Evolutionary conservation across 2,797 vertebrate species (phyloP).

Genomic region (Eupleurogrammus muticus): DNA sequence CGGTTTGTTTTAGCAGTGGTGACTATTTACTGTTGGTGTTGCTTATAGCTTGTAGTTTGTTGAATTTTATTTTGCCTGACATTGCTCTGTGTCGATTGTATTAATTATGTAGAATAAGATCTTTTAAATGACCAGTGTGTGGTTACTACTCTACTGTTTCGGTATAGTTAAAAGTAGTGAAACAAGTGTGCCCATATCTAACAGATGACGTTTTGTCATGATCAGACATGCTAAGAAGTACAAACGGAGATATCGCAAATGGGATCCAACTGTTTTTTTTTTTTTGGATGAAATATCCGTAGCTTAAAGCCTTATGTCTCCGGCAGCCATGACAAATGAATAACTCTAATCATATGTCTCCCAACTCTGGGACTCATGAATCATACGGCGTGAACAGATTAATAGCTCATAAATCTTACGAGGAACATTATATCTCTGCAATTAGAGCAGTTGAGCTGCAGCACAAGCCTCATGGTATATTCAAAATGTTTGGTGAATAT

Average conservation of each 20-base stretch:
- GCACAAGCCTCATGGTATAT: slow-evolving; percentile 81
- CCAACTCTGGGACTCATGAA: slow-evolving; percentile 76
- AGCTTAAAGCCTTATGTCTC: slow-evolving; percentile 64
- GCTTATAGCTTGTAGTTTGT: slow-evolving; percentile 15
- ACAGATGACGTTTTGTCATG: slow-evolving; percentile 21
- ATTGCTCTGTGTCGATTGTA: background rate
- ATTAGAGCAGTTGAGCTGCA: slow-evolving; percentile 72
- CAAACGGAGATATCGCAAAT: slow-evolving; percentile 21
- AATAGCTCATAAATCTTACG: slow-evolving; percentile 81
- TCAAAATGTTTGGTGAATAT: slow-evolving; percentile 82
- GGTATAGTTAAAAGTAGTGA: slow-evolving; percentile 8
- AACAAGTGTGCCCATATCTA: slow-evolving; percentile 25
- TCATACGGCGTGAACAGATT: slow-evolving; percentile 78
- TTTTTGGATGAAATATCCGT: slow-evolving; percentile 65
- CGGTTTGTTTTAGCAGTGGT: background rate
- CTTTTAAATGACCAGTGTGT: slow-evolving; percentile 15
- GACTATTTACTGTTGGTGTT: background rate
- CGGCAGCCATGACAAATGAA: slow-evolving; percentile 76
- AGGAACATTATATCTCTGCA: slow-evolving; percentile 78
- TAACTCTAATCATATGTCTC: slow-evolving; percentile 79
- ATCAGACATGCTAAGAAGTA: slow-evolving; percentile 21
- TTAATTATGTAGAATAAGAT: background rate
- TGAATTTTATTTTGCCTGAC: slow-evolving; percentile 13
- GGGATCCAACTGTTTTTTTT: slow-evolving; percentile 47
- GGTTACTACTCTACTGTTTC: slow-evolving; percentile 10